phyloP scores from a whole-genome alignment of 2,113 vertebrate species.

The Mormyrus iriodes region DNA sequence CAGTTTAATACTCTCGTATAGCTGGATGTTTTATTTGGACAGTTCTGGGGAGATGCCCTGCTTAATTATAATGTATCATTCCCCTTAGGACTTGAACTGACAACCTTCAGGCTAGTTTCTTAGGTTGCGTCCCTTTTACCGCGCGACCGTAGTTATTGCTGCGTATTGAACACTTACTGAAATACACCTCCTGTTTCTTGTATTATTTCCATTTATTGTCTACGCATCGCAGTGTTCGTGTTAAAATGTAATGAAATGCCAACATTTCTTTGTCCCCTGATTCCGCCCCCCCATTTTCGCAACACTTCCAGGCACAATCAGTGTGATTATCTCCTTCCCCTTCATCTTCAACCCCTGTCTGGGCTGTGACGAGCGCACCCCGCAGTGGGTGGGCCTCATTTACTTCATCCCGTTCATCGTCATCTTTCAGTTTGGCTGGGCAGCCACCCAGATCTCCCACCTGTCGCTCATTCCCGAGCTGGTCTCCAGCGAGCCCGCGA shows the following conservation, averaged over 20 bases:
- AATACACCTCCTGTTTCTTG: neutral
- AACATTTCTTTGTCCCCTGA: neutral
- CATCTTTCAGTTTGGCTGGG: slow-evolving; percentile 94
- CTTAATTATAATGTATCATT: neutral
- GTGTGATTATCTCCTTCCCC: slow-evolving; percentile 80
- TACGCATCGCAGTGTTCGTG: neutral
- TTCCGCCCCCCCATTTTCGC: neutral
- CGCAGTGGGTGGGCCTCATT: slow-evolving; percentile 72
- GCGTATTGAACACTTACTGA: neutral
- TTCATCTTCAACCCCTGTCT: slow-evolving; percentile 89
- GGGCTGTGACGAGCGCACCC: slow-evolving; percentile 64
- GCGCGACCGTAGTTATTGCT: neutral
- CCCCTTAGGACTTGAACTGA: neutral
- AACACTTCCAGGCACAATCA: slow-evolving; percentile 68
- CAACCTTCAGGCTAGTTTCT: neutral
- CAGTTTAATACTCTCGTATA: neutral
- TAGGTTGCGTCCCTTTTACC: neutral
- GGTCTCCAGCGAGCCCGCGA: slow-evolving; percentile 73
- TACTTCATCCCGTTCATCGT: slow-evolving; percentile 86
- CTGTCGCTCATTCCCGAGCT: slow-evolving; percentile 90
- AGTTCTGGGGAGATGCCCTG: too few species aligned
- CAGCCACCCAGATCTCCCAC: slow-evolving; percentile 87
- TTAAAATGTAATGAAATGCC: neutral
- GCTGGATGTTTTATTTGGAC: too few species aligned
- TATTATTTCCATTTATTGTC: neutral